These are phyloP conservation scores for Sminthurides bifidus DNA, from an alignment of 1,140 invertebrate species.

Conservation along the genomic window DNA sequence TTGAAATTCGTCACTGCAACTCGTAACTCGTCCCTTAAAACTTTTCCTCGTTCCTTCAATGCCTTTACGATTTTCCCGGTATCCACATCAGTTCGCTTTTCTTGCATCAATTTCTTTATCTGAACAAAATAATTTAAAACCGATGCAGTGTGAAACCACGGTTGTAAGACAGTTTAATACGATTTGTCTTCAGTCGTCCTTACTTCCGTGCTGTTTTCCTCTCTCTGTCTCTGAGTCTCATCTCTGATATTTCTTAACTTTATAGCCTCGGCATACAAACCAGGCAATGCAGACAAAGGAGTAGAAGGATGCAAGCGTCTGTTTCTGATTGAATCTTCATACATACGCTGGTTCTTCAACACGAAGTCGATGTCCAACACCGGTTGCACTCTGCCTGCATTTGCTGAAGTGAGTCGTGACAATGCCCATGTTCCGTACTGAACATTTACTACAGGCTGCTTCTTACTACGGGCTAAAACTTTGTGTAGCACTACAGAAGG, in stretches of 20 bases:
- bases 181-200: not conserved
- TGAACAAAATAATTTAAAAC: slow-evolving; percentile 8
- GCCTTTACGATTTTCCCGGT: slow-evolving; percentile 34
- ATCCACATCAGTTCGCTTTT: slow-evolving; percentile 36
- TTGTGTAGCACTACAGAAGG: too few species aligned
- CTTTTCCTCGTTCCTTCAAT: slow-evolving; percentile 41
- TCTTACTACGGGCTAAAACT: too few species aligned
- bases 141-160: not conserved
- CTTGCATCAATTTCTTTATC: slow-evolving; percentile 22
- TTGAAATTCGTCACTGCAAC: slow-evolving; percentile 8
- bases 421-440: slow-evolving; percentile 16
- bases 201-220: slow-evolving; percentile 10
- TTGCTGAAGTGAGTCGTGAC: slow-evolving; percentile 2
- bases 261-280: slow-evolving; percentile 14
- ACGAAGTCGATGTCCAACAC: slow-evolving; percentile 22
- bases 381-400: slow-evolving; percentile 18
- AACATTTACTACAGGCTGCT: too few species aligned
- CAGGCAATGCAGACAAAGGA: not conserved
- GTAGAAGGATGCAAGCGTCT: not conserved
- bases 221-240: not conserved
- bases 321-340: slow-evolving; percentile 17
- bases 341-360: not conserved
- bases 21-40: slow-evolving; percentile 45
- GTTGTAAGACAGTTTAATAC: not conserved
- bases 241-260: not conserved